These are phyloP conservation scores for Graptemys geographica DNA, from an alignment of 2,797 vertebrate genomes.

Conservation along the genomic window DNA sequence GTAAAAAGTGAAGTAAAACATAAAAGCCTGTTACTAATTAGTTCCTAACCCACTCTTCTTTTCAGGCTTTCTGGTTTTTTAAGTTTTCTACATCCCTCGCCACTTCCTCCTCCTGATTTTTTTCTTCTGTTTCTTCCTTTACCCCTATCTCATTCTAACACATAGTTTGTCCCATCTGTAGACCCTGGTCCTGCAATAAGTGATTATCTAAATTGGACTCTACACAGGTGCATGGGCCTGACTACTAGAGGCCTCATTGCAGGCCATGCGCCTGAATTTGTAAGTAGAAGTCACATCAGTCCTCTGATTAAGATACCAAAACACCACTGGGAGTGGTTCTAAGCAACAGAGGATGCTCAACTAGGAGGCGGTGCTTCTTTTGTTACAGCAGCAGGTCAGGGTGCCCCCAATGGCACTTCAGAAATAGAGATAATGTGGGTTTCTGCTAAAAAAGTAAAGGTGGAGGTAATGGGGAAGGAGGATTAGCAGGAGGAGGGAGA, in stretches of 20 bases:
- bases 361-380: background rate
- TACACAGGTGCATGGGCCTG: background rate
- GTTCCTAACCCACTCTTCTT: slow-evolving; percentile 30
- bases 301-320: background rate
- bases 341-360: background rate
- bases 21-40: slow-evolving; percentile 56
- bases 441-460: background rate
- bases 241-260: background rate
- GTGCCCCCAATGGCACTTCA: background rate
- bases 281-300: background rate
- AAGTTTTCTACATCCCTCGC: slow-evolving; percentile 23
- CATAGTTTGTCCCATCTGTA: slow-evolving; percentile 2
- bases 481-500: background rate
- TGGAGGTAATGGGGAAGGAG: background rate
- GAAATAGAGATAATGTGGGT: fast-evolving
- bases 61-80: slow-evolving; percentile 42
- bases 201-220: background rate
- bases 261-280: background rate
- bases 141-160: background rate
- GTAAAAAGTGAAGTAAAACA: slow-evolving; percentile 35
- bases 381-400: background rate
- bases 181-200: background rate
- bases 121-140: background rate
- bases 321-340: background rate
- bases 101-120: slow-evolving; percentile 7